Base-by-base conservation (phyloP, 1,140 invertebrate genomes). In the Oreohelix idahoensis region DNA sequence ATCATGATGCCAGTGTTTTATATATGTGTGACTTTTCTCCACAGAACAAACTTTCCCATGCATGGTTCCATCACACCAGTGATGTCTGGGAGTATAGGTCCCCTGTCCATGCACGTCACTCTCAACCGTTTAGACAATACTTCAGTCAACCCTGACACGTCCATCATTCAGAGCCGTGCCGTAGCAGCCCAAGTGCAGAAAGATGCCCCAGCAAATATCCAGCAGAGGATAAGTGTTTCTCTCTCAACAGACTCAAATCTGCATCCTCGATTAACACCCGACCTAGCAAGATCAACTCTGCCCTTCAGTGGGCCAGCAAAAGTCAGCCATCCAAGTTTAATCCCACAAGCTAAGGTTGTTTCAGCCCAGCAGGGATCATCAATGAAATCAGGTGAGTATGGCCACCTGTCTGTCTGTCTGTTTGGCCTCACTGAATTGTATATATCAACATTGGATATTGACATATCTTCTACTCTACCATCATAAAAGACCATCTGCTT, bases 211-310 rank as follows among this genome's bases (percentile, higher is more conserved):
- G 29, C 32, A 17, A 77, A 35, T n/a, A 39, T 77, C 49, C 75
- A 79, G 58, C 77, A 79, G 53, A 1, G 77, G 32, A 79, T 79
- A 35, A 79, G 77, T 45, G 77, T 79, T 49, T 77, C 75, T 29
- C 49, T 77, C 2, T 77, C 75, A 13, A 53, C 75, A 29, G 75
- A 77, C 23, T 2, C 45, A 17, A 51, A 51, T 36, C 39, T 75
- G 36, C 75, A 77, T 35, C 8, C 42, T 13, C 75, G 75, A 20
- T 11, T 77, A n/a, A 45, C 42, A 36, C 15, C 75, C 10, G 75
- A 77, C 13, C n/a, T 77, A 8, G 23, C 75, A 29, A 49, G 75
- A 15, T 53, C 75, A 29, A 74, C 38, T 35, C 39, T 77, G 49
- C 32, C 75, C 2, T 77, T 77, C 36, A 53, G 29, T 29, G 36